Conservation (phyloP, 2,113 vertebrate genomes). For the Eurystomus gularis region DNA sequence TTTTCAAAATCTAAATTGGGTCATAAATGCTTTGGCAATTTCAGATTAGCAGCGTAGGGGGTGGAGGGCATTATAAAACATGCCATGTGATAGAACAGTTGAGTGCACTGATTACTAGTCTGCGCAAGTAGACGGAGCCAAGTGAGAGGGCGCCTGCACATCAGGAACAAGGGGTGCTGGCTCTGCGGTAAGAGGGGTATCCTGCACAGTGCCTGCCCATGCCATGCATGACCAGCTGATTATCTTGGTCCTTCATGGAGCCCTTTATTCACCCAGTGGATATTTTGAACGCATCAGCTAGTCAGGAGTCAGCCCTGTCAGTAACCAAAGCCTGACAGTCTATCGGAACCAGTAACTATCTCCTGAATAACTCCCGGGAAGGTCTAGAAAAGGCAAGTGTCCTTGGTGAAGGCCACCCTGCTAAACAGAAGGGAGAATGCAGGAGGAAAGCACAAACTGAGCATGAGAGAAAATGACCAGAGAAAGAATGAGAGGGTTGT, state of each 20-base stretch:
- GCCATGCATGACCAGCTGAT: not conserved
- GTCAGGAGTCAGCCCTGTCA: not conserved
- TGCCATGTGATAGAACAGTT: not conserved
- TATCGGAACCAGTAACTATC: not conserved
- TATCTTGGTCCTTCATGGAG: not conserved
- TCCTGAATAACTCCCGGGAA: not conserved
- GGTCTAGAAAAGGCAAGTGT: not conserved
- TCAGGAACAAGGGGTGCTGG: not conserved
- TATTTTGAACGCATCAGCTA: not conserved
- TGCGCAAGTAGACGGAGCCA: not conserved
- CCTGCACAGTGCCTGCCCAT: not conserved
- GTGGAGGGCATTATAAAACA: not conserved
- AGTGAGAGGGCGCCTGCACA: not conserved
- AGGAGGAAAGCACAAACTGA: not conserved
- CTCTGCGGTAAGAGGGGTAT: not conserved
- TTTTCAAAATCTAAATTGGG: slow-evolving; percentile 1
- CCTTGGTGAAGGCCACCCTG: not conserved
- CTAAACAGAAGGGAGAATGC: not conserved
- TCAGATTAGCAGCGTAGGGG: not conserved
- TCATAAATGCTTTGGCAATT: slow-evolving; percentile 31
- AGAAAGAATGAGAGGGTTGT: not conserved
- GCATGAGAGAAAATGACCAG: not conserved
- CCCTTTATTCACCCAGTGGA: not conserved
- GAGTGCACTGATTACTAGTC: not conserved
- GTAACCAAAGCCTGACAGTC: not conserved